These are phyloP conservation scores for Clarias fuscus DNA, from an alignment of 2,797 vertebrate genomes.

Conservation along the genomic window DNA sequence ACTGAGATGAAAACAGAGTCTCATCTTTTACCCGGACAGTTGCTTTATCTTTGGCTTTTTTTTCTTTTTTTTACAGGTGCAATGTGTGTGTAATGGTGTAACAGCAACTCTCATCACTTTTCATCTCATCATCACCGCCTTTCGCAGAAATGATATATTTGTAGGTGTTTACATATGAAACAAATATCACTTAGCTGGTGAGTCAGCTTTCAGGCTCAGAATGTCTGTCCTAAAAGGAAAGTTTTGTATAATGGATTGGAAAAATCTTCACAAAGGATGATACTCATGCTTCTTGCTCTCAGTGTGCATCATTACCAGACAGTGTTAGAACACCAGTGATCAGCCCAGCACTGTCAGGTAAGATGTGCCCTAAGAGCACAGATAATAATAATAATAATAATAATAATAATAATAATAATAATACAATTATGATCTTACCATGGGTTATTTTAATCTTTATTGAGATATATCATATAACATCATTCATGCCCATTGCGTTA, in stretches of 20 bases:
- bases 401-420: slow-evolving; percentile 5
- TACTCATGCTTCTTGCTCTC: slow-evolving; percentile 57
- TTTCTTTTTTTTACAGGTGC: not conserved
- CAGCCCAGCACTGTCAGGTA: slow-evolving; percentile 90
- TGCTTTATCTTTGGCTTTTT: not conserved
- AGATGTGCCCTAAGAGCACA: slow-evolving; percentile 82
- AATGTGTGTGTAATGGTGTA: not conserved
- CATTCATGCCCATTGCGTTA: not conserved
- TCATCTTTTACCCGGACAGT: not conserved
- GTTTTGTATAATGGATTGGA: not conserved
- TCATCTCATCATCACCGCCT: not conserved
- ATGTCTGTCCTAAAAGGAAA: not conserved
- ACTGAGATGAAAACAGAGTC: slow-evolving; percentile 16
- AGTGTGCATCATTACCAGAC: slow-evolving; percentile 94
- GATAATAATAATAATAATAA: not conserved
- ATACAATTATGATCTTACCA: not conserved
- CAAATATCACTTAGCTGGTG: not conserved
- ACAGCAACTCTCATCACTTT: not conserved
- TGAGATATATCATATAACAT: not conserved
- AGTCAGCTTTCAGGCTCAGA: not conserved
- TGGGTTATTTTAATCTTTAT: slow-evolving; percentile 2
- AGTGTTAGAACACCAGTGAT: slow-evolving; percentile 84
- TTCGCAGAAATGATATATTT: not conserved
- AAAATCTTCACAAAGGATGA: not conserved
- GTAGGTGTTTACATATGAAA: not conserved